Conservation (phyloP, 2,113 vertebrate species). For the Danio rerio region GRCz12tu NC_133197.1:34133501-34134000, state of each 20-base stretch:
- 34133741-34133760: background rate
- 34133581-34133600: too few relatives aligned
- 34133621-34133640: too few relatives aligned
- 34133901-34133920: slow-evolving; percentile 88
- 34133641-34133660: too few relatives aligned
- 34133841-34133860: slow-evolving; percentile 92
- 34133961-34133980: background rate
- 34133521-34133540: too few relatives aligned
- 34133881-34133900: slow-evolving; percentile 98
- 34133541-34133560: too few relatives aligned
- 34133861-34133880: slow-evolving; percentile 96
- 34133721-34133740: background rate
- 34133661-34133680: too few relatives aligned
- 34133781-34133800: background rate
- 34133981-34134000: slow-evolving; percentile 67
- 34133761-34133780: background rate
- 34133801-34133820: background rate
- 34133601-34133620: too few relatives aligned
- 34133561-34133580: too few relatives aligned
- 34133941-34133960: background rate
- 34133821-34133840: slow-evolving; percentile 12
- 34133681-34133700: too few relatives aligned
- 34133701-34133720: background rate
- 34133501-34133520: too few relatives aligned
- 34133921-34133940: background rate